Conservation (phyloP, 2,797 vertebrate species). For the Malurus splendens region DNA sequence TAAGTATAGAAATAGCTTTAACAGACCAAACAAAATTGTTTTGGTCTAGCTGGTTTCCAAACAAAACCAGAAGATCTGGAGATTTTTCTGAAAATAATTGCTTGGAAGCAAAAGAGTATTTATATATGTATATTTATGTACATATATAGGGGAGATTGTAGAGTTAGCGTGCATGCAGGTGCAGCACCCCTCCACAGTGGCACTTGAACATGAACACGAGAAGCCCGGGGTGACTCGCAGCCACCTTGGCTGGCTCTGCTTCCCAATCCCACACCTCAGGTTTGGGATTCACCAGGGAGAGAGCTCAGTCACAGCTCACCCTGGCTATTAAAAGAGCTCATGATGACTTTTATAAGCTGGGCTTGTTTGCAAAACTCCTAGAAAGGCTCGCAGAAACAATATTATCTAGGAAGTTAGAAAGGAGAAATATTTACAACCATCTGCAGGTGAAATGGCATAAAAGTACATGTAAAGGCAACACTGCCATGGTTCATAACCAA, state of each 20-base stretch:
- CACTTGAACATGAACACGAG: fast-evolving
- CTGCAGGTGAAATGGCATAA: not conserved
- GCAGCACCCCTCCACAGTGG: no score
- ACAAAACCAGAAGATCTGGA: not conserved
- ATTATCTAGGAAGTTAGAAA: not conserved
- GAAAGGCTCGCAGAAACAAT: not conserved
- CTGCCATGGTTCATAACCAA: not conserved
- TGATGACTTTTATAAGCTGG: not conserved
- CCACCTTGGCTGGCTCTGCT: not conserved
- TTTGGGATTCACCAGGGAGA: not conserved
- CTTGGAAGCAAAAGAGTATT: not conserved
- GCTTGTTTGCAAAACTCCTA: not conserved
- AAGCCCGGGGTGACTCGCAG: fast-evolving
- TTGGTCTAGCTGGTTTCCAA: not conserved
- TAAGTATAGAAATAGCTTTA: not conserved
- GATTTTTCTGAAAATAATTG: not conserved
- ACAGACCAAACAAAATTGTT: not conserved
- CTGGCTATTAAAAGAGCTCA: not conserved
- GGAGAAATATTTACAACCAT: not conserved
- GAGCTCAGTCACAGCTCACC: not conserved
- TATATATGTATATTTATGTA: not conserved
- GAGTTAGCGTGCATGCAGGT: not conserved
- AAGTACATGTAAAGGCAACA: not conserved
- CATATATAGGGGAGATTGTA: not conserved
- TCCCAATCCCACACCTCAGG: not conserved